phyloP scores from a whole-genome alignment of 1,140 invertebrate genomes.

The Papilio glaucus region DNA sequence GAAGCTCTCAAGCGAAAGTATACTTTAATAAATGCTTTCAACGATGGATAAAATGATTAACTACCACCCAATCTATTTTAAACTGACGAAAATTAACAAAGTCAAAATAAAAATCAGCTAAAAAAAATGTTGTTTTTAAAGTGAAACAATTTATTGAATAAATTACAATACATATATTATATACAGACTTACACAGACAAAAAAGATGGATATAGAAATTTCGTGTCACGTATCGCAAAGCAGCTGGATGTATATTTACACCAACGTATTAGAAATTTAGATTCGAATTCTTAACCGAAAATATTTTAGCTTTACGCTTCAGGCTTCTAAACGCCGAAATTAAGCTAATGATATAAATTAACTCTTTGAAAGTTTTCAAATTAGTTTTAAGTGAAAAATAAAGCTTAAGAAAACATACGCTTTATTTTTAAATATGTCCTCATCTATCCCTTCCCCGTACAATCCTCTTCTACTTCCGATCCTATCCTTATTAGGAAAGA shows the following conservation, averaged over 20 bases:
- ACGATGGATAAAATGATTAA: neutral
- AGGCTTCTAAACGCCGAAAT: constrained; percentile 31
- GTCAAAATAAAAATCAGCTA: too few relatives aligned
- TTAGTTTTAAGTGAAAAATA: too few relatives aligned
- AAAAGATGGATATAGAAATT: constrained; percentile 12
- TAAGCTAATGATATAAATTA: constrained; percentile 18
- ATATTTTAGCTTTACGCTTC: constrained; percentile 23
- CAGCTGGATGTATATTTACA: constrained; percentile 14
- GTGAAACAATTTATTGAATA: too few relatives aligned
- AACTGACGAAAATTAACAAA: too few relatives aligned
- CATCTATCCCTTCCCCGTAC: too few relatives aligned
- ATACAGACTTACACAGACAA: neutral
- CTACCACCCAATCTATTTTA: neutral
- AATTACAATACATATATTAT: too few relatives aligned
- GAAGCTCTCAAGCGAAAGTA: neutral
- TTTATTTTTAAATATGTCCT: too few relatives aligned
- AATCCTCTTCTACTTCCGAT: too few relatives aligned
- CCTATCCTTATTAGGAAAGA: too few relatives aligned
- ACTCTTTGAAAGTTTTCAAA: neutral
- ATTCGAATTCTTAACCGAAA: constrained; percentile 26
- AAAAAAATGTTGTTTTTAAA: too few relatives aligned
- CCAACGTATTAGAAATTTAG: constrained; percentile 32
- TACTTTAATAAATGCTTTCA: constrained; percentile 19
- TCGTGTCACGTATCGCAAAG: constrained; percentile 21
- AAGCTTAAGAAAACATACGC: too few relatives aligned